Base-by-base conservation (phyloP, 2,888 invertebrate genomes). In the Pachliopta kotzebuea region DNA sequence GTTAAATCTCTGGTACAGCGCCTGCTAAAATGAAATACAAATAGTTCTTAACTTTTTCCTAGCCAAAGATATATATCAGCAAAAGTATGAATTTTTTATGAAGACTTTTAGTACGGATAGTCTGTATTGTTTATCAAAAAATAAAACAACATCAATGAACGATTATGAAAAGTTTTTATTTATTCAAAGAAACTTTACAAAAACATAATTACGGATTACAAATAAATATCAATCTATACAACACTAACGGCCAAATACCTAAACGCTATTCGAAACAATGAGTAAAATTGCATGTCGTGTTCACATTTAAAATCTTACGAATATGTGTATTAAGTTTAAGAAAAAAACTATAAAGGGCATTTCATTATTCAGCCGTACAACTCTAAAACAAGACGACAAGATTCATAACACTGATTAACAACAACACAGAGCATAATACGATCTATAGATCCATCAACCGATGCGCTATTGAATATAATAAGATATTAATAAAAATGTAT, bases 391-490 rank as follows among this genome's bases (percentile, higher is more conserved):
- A 89, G 89, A 89, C 84, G 83, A 88, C 85, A 88, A 89, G 88
- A 86, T 88, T 88, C 85, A 82, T 84, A 90, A 91, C 91, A 90
- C 85, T 90, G 87, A 91, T 86, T 89, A 90, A 90, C 89, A 87
- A 89, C 86, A 89, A 89, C 86, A 79, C 37, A 56, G 85, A 85
- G 87, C 85, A 78, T 84, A 56, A 84, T 82, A 83, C 75, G 73
- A 78, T 83, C 82, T 85, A 88, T 90, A 89, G 83, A 82, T 80
- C 86, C 87, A 85, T 81, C 85, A 77, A 85, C 79, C 77, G 73
- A 74, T 74, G 76, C 80, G 79, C 71, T 77, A 78, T 79, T 84
- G 83, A 84, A 85, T 82, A 86, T 83, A 85, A 80, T 78, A 77
- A 77, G 71, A 4, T 65, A 65, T 37, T 45, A 14, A 57, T 53